Evolutionary conservation across 1,140 invertebrate species (phyloP), one percentile per base, ranked within the genome.

Genomic region (Zophobas atratus): DNA sequence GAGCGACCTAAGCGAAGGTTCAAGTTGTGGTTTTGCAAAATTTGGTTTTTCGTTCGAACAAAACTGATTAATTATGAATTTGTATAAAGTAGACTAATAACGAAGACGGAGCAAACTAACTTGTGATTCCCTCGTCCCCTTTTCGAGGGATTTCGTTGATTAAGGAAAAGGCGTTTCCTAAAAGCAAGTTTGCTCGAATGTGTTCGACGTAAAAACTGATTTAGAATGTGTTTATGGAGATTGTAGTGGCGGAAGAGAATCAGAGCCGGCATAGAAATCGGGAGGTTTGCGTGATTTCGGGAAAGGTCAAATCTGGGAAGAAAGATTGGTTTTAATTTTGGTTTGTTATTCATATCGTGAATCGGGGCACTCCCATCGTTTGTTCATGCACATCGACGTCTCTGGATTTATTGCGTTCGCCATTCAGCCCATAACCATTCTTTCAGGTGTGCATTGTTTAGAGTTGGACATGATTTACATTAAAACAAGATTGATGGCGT

Each of bases 251-350:
- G 6, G 34, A 63, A 63, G 20, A 20, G 20, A 20, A 20, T 20
- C 38, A 63, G 49, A 63, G n/a, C 35, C 35, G 20, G 60, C 1
- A 67, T 51, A n/a, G 49, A 51, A 51, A 20, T 20, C 49, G n/a
- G 49, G 49, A 67, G 39, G 60, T 67, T 67, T 43, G 60, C 60
- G 60, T 67, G 60, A 48, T 34, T 67, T 67, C 33, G 60, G 60
- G 60, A 67, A 67, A 67, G 60, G 60, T 67, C 39, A 51, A 72
- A 72, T 72, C 70, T 72, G 70, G 48, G 70, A 72, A 72, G 51
- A 72, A 72, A 72, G 70, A 72, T 72, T 72, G 36, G 36, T 51
- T 53, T 53, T 72, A 55, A 72, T 72, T 72, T 72, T 72, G 46
- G 51, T 72, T 51, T 72, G 70, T 72, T 72, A 72, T 72, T 72